Conservation (phyloP, 2,888 invertebrate genomes). For the Chromoteleia sp. region DNA sequence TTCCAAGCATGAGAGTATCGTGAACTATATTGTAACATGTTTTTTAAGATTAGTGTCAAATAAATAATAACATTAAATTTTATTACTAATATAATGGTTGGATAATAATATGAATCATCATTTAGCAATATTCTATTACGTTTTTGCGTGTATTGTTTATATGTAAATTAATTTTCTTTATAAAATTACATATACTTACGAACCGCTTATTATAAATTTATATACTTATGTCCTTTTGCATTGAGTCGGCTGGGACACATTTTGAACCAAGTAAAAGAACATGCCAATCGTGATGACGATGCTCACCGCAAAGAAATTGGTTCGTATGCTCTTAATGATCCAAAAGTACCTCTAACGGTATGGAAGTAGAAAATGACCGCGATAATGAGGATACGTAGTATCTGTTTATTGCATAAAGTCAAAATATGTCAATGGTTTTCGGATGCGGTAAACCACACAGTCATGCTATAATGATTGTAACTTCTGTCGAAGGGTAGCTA, state of each 20-base stretch:
- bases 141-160: too few relatives aligned
- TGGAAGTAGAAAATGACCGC: slow-evolving; percentile 33
- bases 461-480: slow-evolving; percentile 62
- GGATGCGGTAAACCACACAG: slow-evolving; percentile 80
- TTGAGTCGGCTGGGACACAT: too few relatives aligned
- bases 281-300: too few relatives aligned
- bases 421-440: slow-evolving; percentile 82
- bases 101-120: too few relatives aligned
- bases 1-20: slow-evolving; percentile 67
- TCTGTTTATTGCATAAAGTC: slow-evolving; percentile 74
- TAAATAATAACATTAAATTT: too few relatives aligned
- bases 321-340: slow-evolving; percentile 47
- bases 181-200: too few relatives aligned
- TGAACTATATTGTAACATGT: slow-evolving; percentile 69
- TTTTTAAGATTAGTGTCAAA: slow-evolving; percentile 70
- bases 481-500: slow-evolving; percentile 70
- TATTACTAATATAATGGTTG: too few relatives aligned
- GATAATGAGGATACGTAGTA: slow-evolving; percentile 53
- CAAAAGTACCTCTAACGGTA: slow-evolving; percentile 45
- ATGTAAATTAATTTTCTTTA: too few relatives aligned
- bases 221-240: too few relatives aligned
- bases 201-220: too few relatives aligned
- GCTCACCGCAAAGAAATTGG: slow-evolving; percentile 36
- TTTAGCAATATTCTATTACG: too few relatives aligned
- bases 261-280: too few relatives aligned